Percentiles rank a stretch among this genome's conserved stretches.
These are phyloP conservation scores for Triplophysa tibetana DNA, from an alignment of 2,113 vertebrate genomes.

Conservation along the genomic window DNA sequence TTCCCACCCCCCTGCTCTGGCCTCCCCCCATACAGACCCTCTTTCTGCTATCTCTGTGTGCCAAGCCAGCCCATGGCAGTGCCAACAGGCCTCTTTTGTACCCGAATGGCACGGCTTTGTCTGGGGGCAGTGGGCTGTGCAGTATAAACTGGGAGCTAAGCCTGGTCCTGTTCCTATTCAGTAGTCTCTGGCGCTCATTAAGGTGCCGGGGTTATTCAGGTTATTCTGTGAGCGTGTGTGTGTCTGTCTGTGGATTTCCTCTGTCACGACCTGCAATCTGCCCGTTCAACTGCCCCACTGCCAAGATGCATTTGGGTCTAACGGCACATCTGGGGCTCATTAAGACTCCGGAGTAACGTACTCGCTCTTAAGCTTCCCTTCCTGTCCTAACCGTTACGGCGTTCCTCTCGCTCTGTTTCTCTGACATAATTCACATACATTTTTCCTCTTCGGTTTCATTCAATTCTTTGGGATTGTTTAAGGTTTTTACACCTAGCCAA, in stretches of 20 bases:
- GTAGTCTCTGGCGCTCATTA: slow-evolving; percentile 14
- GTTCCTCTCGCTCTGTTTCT: neutral
- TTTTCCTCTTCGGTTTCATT: neutral
- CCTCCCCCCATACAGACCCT: slow-evolving; percentile 1
- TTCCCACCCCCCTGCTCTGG: slow-evolving; percentile 6
- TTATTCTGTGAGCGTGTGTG: neutral
- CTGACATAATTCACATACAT: slow-evolving; percentile 5
- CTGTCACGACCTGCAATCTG: neutral
- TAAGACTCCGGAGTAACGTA: slow-evolving; percentile 33
- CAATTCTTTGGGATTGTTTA: neutral
- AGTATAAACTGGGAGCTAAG: slow-evolving; percentile 19
- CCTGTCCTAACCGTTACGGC: neutral
- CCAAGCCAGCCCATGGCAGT: slow-evolving; percentile 19
- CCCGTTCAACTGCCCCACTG: slow-evolving; percentile 6
- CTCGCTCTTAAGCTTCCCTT: neutral
- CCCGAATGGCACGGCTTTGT: slow-evolving; percentile 42
- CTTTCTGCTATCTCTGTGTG: slow-evolving; percentile 11
- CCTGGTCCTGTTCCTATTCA: slow-evolving; percentile 28
- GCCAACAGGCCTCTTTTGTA: slow-evolving; percentile 37
- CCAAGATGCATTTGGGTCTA: slow-evolving; percentile 42
- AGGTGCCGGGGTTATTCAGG: slow-evolving; percentile 16
- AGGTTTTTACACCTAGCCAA: neutral
- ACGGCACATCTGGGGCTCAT: slow-evolving; percentile 52
- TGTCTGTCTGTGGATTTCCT: slow-evolving; percentile 15
- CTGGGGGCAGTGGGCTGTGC: slow-evolving; percentile 49